Percentiles rank a stretch among this genome's conserved stretches.
These are phyloP conservation scores for Myanophis thanlyinensis DNA, from an alignment of 2,113 vertebrate genomes.

Conservation along the genomic window DNA sequence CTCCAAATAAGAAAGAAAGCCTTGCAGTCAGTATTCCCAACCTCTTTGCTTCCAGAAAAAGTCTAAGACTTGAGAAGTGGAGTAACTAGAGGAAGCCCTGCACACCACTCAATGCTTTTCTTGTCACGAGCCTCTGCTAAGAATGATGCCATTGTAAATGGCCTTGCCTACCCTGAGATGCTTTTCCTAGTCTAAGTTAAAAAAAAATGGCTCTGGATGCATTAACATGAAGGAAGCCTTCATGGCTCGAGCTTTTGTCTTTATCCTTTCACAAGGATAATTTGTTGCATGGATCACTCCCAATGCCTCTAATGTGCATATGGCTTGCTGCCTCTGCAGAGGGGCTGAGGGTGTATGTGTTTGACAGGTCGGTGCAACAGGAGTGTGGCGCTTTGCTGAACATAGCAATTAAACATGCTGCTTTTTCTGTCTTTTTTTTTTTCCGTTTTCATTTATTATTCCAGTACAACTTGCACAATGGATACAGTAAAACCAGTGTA, in stretches of 20 bases:
- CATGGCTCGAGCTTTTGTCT: slow-evolving; percentile 35
- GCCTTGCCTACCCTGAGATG: slow-evolving; percentile 12
- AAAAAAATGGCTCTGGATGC: slow-evolving; percentile 38
- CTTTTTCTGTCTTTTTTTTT: slow-evolving; percentile 62
- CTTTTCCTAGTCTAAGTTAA: slow-evolving; percentile 1
- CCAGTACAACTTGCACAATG: too few species aligned
- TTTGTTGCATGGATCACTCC: slow-evolving; percentile 59
- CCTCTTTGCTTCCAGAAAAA: background rate
- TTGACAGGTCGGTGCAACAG: slow-evolving; percentile 51
- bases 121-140: background rate
- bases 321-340: slow-evolving; percentile 57
- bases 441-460: too few species aligned
- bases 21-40: background rate
- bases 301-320: slow-evolving; percentile 41
- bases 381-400: slow-evolving; percentile 44
- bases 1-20: background rate
- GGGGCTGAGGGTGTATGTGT: slow-evolving; percentile 52
- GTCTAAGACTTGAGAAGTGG: background rate
- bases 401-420: slow-evolving; percentile 62
- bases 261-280: slow-evolving; percentile 51
- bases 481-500: too few species aligned
- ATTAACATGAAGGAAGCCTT: slow-evolving; percentile 38
- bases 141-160: background rate
- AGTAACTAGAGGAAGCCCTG: background rate
- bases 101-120: background rate